Conservation (phyloP, 1,140 invertebrate species). For the Ooceraea biroi region DNA sequence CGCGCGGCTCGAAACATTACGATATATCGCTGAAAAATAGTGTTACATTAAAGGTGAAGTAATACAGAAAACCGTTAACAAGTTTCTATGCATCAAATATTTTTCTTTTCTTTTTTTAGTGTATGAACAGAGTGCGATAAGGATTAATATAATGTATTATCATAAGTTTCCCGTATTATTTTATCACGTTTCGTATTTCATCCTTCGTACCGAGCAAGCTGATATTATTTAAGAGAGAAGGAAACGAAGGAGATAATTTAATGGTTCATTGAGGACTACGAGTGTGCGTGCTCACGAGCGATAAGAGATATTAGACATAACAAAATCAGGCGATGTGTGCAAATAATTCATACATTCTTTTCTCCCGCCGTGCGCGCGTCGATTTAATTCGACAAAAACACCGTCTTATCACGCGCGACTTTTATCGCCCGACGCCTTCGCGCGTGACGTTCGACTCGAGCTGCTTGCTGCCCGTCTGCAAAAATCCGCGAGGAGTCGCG, state of each 20-base stretch:
- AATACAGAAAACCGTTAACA: not conserved
- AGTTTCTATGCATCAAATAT: not conserved
- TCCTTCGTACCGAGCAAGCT: not conserved
- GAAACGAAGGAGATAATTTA: constrained; percentile 17
- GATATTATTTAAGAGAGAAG: not conserved
- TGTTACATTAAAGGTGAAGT: not conserved
- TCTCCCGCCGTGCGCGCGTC: not conserved
- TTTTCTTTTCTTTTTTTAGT: no score
- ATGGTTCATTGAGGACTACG: constrained; percentile 21
- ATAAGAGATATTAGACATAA: constrained; percentile 53
- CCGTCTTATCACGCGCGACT: constrained; percentile 15
- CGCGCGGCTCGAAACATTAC: no score
- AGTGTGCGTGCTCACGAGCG: not conserved
- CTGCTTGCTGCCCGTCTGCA: not conserved
- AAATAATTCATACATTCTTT: constrained; percentile 37
- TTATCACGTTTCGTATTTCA: not conserved
- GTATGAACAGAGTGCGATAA: no score
- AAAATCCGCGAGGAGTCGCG: constrained; percentile 40
- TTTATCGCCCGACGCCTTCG: constrained; percentile 20
- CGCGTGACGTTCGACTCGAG: not conserved
- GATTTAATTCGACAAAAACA: constrained; percentile 45
- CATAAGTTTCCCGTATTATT: not conserved
- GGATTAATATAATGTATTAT: not conserved
- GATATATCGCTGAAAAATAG: not conserved
- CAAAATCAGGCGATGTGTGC: constrained; percentile 53